A percentile compares a stretch with the other conserved stretches of the same genome.
Evolutionary conservation across 2,113 vertebrate genomes (phyloP).

Genomic region (Otolemur garnettii): DNA sequence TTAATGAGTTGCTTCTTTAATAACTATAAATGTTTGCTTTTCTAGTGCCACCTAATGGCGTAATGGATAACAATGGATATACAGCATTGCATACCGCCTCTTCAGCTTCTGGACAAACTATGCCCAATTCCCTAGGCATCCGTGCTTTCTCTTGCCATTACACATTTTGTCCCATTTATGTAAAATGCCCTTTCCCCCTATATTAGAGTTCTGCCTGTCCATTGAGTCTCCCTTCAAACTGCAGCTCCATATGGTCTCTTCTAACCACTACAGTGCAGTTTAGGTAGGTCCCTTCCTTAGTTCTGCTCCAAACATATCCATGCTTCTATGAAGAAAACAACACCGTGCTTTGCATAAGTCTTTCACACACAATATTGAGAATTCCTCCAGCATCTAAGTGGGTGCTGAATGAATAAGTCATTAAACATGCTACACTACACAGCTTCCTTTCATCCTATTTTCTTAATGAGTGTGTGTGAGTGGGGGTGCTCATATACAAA

Average conservation of each 20-base stretch:
- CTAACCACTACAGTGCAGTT: not conserved
- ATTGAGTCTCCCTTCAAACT: not conserved
- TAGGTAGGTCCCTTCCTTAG: not conserved
- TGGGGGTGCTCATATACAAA: not conserved
- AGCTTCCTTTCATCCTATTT: not conserved
- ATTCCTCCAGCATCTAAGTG: not conserved
- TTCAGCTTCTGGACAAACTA: not conserved
- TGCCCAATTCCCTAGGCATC: too few relatives aligned
- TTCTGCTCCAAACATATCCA: not conserved
- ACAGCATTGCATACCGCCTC: not conserved
- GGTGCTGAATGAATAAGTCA: not conserved
- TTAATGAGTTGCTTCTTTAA: not conserved
- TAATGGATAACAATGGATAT: not conserved
- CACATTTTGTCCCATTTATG: not conserved
- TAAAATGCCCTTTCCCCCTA: not conserved
- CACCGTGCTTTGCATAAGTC: not conserved
- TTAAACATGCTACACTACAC: not conserved
- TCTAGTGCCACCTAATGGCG: not conserved
- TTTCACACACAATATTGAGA: not conserved
- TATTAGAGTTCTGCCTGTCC: not conserved
- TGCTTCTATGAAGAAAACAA: too few relatives aligned
- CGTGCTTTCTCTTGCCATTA: not conserved
- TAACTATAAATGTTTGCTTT: not conserved
- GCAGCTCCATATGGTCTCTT: not conserved
- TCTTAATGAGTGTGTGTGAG: not conserved